Conservation (phyloP, 2,888 invertebrate species). For the Brachyptera risi region DNA sequence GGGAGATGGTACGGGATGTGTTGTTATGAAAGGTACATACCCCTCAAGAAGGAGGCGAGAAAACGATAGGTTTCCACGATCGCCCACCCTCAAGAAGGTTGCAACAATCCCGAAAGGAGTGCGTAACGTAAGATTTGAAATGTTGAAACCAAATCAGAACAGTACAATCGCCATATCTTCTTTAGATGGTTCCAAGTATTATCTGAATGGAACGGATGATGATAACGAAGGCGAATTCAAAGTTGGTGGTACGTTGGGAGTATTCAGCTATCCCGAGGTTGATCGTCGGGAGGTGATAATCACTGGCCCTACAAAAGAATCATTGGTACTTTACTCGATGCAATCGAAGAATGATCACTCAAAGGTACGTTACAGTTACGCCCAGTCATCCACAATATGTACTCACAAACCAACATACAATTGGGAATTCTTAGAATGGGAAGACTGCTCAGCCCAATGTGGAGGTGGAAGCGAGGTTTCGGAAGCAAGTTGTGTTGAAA, state of each 20-base stretch:
- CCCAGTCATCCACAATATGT: slow-evolving; percentile 46
- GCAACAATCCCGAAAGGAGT: slow-evolving; percentile 56
- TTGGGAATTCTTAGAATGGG: slow-evolving; percentile 80
- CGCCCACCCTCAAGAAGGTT: slow-evolving; percentile 46
- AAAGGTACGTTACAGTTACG: neutral
- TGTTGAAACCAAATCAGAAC: slow-evolving; percentile 52
- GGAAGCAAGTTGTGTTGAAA: slow-evolving; percentile 56
- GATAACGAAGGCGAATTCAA: slow-evolving; percentile 43
- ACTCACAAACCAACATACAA: slow-evolving; percentile 53
- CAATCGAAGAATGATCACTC: neutral
- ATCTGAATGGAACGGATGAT: slow-evolving; percentile 58
- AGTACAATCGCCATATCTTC: slow-evolving; percentile 52
- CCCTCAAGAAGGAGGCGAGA: neutral
- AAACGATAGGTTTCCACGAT: neutral
- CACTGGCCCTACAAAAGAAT: neutral
- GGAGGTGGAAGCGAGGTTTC: slow-evolving; percentile 55
- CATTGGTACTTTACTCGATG: neutral
- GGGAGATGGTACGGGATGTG: slow-evolving; percentile 63
- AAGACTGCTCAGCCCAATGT: slow-evolving; percentile 71
- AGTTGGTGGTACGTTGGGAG: slow-evolving; percentile 46
- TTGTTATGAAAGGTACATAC: slow-evolving; percentile 48
- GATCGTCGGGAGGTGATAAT: slow-evolving; percentile 55
- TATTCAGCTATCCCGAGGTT: slow-evolving; percentile 50
- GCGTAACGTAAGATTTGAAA: slow-evolving; percentile 57
- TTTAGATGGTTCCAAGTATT: slow-evolving; percentile 49